phyloP scores from a whole-genome alignment of 1,140 invertebrate genomes.

The Druon quercuslanigerum region DNA sequence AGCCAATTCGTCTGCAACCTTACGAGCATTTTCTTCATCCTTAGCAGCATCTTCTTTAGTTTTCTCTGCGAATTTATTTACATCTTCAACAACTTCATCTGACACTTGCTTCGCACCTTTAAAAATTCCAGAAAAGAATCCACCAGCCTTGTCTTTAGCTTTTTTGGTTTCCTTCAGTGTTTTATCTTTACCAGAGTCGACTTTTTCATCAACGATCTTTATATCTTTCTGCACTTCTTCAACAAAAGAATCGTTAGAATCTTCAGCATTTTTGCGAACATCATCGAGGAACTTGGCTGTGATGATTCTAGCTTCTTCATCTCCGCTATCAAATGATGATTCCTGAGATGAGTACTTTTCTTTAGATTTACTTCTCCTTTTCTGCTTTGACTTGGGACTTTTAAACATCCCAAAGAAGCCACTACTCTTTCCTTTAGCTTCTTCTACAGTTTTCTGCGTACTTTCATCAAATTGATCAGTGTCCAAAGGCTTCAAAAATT shows the following conservation, averaged over 20 bases:
- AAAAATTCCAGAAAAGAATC: not conserved
- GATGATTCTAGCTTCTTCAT: slow-evolving; percentile 62
- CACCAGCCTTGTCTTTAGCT: slow-evolving; percentile 30
- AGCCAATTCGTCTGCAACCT: too few relatives aligned
- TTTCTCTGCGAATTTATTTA: slow-evolving; percentile 31
- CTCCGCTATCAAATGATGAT: slow-evolving; percentile 64
- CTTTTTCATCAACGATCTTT: not conserved
- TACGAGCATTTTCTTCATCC: not conserved
- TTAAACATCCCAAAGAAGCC: slow-evolving; percentile 68
- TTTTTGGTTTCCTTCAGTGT: slow-evolving; percentile 5
- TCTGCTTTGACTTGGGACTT: slow-evolving; percentile 65
- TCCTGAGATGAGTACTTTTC: slow-evolving; percentile 62
- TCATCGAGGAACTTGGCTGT: slow-evolving; percentile 59
- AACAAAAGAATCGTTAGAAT: not conserved
- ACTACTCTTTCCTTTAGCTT: slow-evolving; percentile 56
- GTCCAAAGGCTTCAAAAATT: not conserved
- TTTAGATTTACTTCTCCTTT: slow-evolving; percentile 61
- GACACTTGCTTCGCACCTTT: slow-evolving; percentile 10
- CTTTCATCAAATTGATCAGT: not conserved
- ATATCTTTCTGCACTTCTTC: not conserved
- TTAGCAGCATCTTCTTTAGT: slow-evolving; percentile 28
- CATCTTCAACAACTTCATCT: not conserved
- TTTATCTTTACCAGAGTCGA: slow-evolving; percentile 4
- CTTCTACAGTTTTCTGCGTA: slow-evolving; percentile 25
- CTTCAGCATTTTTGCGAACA: slow-evolving; percentile 44